A percentile compares a stretch with the other conserved stretches of the same genome.
Evolutionary conservation across 2,113 vertebrate species (phyloP).

Genomic region (Andinoacara biseriatus): DNA sequence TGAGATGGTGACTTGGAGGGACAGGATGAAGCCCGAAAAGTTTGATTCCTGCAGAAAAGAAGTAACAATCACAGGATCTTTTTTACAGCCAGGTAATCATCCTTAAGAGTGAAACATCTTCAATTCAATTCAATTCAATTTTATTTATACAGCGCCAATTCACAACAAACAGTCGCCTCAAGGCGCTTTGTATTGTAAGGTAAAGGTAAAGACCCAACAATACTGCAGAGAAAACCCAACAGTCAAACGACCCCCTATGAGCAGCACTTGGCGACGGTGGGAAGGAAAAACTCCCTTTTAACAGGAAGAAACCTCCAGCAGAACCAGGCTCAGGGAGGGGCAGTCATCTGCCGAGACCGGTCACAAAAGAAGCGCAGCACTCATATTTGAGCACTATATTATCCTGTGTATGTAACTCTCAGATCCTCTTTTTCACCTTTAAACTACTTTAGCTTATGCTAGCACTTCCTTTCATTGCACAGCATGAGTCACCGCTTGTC

Average conservation of each 20-base stretch:
- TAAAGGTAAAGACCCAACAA: too few relatives aligned
- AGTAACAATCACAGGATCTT: neutral
- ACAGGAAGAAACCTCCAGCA: too few relatives aligned
- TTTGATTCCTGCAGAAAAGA: neutral
- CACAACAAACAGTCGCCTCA: too few relatives aligned
- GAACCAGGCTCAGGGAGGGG: too few relatives aligned
- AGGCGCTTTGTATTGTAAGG: too few relatives aligned
- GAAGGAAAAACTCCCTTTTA: too few relatives aligned
- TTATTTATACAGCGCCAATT: too few relatives aligned
- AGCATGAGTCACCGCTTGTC: neutral
- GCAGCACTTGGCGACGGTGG: too few relatives aligned
- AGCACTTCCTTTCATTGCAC: neutral
- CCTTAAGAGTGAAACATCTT: neutral
- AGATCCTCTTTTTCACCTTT: neutral
- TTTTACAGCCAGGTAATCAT: neutral
- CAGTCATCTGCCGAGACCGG: too few relatives aligned
- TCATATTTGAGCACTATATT: neutral
- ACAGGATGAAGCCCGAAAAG: accelerated
- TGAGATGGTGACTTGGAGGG: neutral
- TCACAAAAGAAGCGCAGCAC: accelerated
- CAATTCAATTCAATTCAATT: too few relatives aligned
- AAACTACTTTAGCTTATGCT: neutral
- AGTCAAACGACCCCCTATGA: too few relatives aligned
- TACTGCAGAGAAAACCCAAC: too few relatives aligned
- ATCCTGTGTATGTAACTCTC: neutral